Evolutionary conservation across 2,797 vertebrate genomes (phyloP), one percentile per base, ranked within the genome.

Genomic region (Neomorphus geoffroyi): DNA sequence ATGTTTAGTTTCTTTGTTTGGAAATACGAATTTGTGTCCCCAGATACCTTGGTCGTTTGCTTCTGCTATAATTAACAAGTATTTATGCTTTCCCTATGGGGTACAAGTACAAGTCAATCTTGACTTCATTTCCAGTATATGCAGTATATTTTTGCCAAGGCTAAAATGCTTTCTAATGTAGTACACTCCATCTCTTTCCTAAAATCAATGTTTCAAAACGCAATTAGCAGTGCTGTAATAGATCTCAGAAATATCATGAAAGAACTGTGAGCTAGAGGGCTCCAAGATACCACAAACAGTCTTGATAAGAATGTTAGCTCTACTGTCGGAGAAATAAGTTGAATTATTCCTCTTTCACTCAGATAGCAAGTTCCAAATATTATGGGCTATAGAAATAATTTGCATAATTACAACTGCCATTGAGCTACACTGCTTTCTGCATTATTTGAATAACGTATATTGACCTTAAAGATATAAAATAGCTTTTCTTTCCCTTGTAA

Each of bases 11-110:
- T 48, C 75, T 90, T 96, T 90, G 79, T 95, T 93, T 86, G 92
- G 71, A 94, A 92, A 67, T 79, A 83, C 2, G 82, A 93, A 91
- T 92, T 86, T 65, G 54, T 85, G 69, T 95, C 65, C 72, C 77
- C 58, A 80, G 84, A 26, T 64, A 80, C 79, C 80, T 92, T 9
- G 2, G 65, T 51, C 71, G 71, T 94, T 94, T 93, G 62, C 43
- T 93, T 91, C 74, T 81, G 95, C 69, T 94, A 8, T 92, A 95
- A 94, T 95, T 96, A 95, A 91, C 92, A 93, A 92, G 82, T 74
- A 62, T 94, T 96, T 94, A 73, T 64, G 74, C 56, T 88, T 75
- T 92, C 85, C 80, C 72, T 48, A 21, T 75, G 71, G 91, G 93
- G 74, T 82, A 72, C 46, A 86, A 97, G 41, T 82, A 13, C 51